Percentiles rank a stretch among this genome's conserved stretches.
These are phyloP conservation scores for Antitype chi DNA, from an alignment of 2,888 invertebrate species.

Conservation along the genomic window DNA sequence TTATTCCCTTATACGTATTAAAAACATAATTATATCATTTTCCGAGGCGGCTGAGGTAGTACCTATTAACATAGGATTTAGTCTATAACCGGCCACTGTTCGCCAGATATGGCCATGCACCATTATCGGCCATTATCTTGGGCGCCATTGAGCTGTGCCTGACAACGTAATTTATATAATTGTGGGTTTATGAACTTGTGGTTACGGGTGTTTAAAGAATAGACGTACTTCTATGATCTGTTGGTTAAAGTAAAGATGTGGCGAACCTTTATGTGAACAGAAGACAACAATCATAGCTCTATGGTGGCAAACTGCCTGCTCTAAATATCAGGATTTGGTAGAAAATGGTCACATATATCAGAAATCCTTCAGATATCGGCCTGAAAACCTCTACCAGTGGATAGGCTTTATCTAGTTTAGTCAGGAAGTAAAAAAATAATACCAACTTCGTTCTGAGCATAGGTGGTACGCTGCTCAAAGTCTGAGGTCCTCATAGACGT, in stretches of 20 bases:
- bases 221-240: too few species aligned
- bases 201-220: neutral
- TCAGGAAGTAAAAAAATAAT: neutral
- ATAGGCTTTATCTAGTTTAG: neutral
- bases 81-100: slow-evolving; percentile 53
- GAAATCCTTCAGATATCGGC: neutral
- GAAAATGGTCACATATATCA: neutral
- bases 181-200: slow-evolving; percentile 3
- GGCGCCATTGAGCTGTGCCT: slow-evolving; percentile 35
- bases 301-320: neutral
- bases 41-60: slow-evolving; percentile 17
- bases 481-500: neutral
- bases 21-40: slow-evolving; percentile 59
- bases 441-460: neutral
- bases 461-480: neutral
- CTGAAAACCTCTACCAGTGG: too few species aligned
- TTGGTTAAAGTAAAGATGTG: neutral
- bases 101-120: slow-evolving; percentile 49
- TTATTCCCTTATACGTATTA: slow-evolving; percentile 49
- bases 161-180: slow-evolving; percentile 24
- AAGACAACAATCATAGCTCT: neutral
- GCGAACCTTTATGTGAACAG: too few species aligned
- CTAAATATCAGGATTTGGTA: neutral
- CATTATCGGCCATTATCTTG: slow-evolving; percentile 54
- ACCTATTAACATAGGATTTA: slow-evolving; percentile 65